These are phyloP conservation scores for Drosophila jambulina DNA, from an alignment of 1,140 invertebrate species.

Conservation along the genomic window DNA sequence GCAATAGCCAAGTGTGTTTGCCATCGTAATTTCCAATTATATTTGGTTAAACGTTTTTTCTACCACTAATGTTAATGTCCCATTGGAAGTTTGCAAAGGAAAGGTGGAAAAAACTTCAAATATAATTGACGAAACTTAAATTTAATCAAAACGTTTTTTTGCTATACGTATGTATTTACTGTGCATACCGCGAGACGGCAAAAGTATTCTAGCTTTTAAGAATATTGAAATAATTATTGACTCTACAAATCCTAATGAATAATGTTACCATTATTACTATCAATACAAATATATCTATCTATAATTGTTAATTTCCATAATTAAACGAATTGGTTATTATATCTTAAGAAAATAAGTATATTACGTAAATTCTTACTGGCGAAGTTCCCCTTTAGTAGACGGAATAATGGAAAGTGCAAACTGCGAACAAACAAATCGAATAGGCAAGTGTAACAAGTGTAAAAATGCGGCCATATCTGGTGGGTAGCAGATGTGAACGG, in stretches of 20 bases:
- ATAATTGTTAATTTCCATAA: too few relatives aligned
- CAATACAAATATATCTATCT: too few relatives aligned
- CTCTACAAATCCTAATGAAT: too few relatives aligned
- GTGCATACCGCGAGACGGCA: too few relatives aligned
- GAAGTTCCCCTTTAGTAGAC: slow-evolving; percentile 1
- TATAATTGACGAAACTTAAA: not conserved
- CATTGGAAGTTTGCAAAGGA: too few relatives aligned
- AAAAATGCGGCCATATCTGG: slow-evolving; percentile 11
- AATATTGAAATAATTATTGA: too few relatives aligned
- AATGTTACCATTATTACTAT: too few relatives aligned
- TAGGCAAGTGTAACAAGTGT: slow-evolving; percentile 7
- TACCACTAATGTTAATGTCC: not conserved
- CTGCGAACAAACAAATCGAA: slow-evolving; percentile 6
- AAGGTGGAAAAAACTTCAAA: not conserved
- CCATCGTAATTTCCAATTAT: slow-evolving; percentile 10
- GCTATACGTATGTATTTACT: too few relatives aligned
- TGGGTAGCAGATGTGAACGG: not conserved
- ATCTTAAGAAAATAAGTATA: not conserved
- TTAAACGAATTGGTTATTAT: not conserved
- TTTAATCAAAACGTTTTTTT: not conserved
- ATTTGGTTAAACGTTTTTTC: slow-evolving; percentile 4
- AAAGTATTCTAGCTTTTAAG: too few relatives aligned
- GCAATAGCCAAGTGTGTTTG: slow-evolving; percentile 14
- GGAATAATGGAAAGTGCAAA: slow-evolving; percentile 2
- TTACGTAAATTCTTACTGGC: not conserved